Conservation (phyloP, 2,888 invertebrate genomes). For the Acrobeloides nanus region DNA sequence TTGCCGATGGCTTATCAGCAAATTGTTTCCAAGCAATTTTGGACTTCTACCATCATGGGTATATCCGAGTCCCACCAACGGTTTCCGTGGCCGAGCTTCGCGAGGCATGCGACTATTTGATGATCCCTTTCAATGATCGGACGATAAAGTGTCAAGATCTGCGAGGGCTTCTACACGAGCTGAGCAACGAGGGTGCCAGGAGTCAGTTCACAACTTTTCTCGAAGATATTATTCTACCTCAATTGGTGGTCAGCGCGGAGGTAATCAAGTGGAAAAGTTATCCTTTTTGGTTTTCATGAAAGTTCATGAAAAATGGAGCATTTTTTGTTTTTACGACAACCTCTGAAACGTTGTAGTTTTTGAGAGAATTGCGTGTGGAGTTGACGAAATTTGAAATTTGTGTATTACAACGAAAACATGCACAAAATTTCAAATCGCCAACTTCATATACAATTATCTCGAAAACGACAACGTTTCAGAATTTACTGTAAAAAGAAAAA, state of each 20-base stretch:
- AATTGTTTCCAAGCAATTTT: constrained; percentile 12
- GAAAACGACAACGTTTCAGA: too few species aligned
- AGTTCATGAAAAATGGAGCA: neutral
- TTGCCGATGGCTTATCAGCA: constrained; percentile 54
- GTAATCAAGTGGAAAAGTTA: constrained; percentile 35
- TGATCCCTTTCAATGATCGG: constrained; percentile 91
- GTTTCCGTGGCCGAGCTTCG: constrained; percentile 90
- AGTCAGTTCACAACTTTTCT: constrained; percentile 91
- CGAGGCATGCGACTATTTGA: constrained; percentile 95
- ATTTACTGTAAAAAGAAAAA: too few species aligned
- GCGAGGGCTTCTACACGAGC: constrained; percentile 84
- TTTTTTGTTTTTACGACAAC: neutral
- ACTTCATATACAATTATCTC: too few species aligned
- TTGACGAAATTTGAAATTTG: too few species aligned
- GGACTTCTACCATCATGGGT: constrained; percentile 28
- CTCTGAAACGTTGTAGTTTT: neutral
- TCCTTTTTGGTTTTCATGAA: neutral
- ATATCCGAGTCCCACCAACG: constrained; percentile 72
- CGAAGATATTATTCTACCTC: constrained; percentile 84
- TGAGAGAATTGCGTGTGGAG: too few species aligned
- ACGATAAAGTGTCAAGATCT: constrained; percentile 67
- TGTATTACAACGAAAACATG: too few species aligned
- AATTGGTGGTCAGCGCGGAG: constrained; percentile 74
- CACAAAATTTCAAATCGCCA: too few species aligned
- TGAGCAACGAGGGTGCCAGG: constrained; percentile 97